A percentile compares a stretch with the other conserved stretches of the same genome.
phyloP scores from a whole-genome alignment of 1,140 invertebrate species.

The Potamilus streckersoni region DNA sequence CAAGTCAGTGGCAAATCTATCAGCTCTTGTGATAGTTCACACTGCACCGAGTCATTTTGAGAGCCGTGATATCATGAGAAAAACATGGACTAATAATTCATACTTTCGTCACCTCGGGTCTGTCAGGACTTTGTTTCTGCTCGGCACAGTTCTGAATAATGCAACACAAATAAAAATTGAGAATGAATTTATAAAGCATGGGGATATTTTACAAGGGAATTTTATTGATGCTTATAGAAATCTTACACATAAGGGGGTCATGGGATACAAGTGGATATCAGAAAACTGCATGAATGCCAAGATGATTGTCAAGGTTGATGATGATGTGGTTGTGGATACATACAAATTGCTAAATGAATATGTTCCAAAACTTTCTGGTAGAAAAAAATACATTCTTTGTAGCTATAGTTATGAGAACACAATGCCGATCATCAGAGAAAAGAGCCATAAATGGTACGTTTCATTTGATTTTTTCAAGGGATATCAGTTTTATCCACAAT shows the following conservation, averaged over 20 bases:
- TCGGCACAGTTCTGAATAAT: constrained; percentile 73
- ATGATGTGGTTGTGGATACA: constrained; percentile 26
- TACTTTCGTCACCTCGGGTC: constrained; percentile 31
- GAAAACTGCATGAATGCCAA: constrained; percentile 75
- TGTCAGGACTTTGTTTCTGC: constrained; percentile 74
- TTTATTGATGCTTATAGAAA: constrained; percentile 63
- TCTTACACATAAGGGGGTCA: constrained; percentile 73
- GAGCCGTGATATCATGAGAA: too few species aligned
- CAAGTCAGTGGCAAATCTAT: constrained; percentile 31
- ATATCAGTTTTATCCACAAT: constrained; percentile 38
- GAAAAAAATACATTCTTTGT: constrained; percentile 35
- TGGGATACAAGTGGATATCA: constrained; percentile 62
- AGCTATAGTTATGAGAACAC: constrained; percentile 24
- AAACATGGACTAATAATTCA: not conserved
- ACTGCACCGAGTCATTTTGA: too few species aligned
- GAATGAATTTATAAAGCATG: constrained; percentile 38
- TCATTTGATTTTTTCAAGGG: constrained; percentile 34
- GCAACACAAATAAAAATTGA: constrained; percentile 35
- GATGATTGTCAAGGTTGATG: constrained; percentile 69
- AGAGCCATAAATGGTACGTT: constrained; percentile 38
- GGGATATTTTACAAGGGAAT: constrained; percentile 59
- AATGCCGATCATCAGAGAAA: constrained; percentile 33
- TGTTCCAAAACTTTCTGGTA: constrained; percentile 10
- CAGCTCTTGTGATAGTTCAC: constrained; percentile 43
- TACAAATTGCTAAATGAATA: constrained; percentile 25